Evolutionary conservation across 2,113 vertebrate genomes (phyloP).

Genomic region (Polyodon spathula): DNA sequence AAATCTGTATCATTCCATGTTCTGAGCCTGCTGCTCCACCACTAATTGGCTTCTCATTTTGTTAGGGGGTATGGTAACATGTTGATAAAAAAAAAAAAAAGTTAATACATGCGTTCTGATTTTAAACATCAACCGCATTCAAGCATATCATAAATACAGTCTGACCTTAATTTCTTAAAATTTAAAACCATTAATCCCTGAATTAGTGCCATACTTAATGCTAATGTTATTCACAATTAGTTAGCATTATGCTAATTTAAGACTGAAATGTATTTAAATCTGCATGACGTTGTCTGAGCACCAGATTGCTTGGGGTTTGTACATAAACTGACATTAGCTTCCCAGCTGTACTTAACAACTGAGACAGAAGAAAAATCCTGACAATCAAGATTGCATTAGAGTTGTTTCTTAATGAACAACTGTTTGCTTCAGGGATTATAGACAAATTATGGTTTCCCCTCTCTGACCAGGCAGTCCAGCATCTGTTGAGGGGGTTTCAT

Average conservation of each 20-base stretch:
- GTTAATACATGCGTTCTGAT: constrained; percentile 14
- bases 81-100: constrained; percentile 12
- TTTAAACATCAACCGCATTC: constrained; percentile 18
- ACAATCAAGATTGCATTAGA: constrained; percentile 71
- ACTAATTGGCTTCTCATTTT: constrained; percentile 8
- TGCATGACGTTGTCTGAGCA: constrained; percentile 72
- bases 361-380: constrained; percentile 68
- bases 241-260: constrained; percentile 83
- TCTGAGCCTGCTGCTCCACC: background rate
- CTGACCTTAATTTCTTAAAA: constrained; percentile 22
- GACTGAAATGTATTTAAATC: constrained; percentile 72
- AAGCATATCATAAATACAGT: constrained; percentile 22
- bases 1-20: constrained; percentile 1
- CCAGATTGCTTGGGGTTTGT: constrained; percentile 74
- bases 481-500: constrained; percentile 63
- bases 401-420: constrained; percentile 78
- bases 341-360: constrained; percentile 67
- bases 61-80: background rate
- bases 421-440: constrained; percentile 76
- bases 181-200: constrained; percentile 33
- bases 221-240: constrained; percentile 81
- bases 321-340: constrained; percentile 74
- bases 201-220: constrained; percentile 71
- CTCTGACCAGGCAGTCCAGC: constrained; percentile 52
- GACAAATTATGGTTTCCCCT: constrained; percentile 67